Conservation (phyloP, 2,888 invertebrate species). For the Busseola fusca region DNA sequence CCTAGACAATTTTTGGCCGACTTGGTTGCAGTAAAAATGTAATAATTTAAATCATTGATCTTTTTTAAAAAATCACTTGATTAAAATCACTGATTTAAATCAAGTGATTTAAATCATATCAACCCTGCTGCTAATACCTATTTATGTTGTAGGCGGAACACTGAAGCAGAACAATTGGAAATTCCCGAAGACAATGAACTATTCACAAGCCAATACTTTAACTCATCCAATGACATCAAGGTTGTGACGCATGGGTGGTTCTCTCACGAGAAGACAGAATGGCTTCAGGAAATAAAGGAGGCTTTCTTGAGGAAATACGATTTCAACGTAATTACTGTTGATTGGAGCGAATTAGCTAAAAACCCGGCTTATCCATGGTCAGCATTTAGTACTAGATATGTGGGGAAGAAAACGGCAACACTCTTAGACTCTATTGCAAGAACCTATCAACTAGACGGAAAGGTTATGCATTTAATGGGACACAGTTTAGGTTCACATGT, state of each 20-base stretch:
- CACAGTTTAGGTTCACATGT: conserved; percentile 90
- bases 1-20: too few species aligned
- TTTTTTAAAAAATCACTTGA: too few species aligned
- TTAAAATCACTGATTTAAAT: too few species aligned
- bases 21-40: too few species aligned
- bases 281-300: conserved; percentile 82
- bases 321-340: conserved; percentile 86
- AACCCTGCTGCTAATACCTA: too few species aligned
- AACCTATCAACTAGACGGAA: conserved; percentile 66
- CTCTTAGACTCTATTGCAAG: conserved; percentile 69
- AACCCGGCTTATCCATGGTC: conserved; percentile 81
- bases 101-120: too few species aligned
- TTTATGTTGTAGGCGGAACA: conserved; percentile 73
- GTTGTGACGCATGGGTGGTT: conserved; percentile 89
- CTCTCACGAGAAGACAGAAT: conserved; percentile 76
- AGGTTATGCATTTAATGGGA: conserved; percentile 81
- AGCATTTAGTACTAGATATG: conserved; percentile 81
- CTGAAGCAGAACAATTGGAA: conserved; percentile 71
- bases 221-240: conserved; percentile 81
- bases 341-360: conserved; percentile 82
- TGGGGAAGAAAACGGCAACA: conserved; percentile 78
- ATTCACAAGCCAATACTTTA: conserved; percentile 76
- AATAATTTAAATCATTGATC: too few species aligned
- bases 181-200: conserved; percentile 65
- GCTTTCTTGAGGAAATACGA: conserved; percentile 79